Evolutionary conservation across 2,888 invertebrate species (phyloP), one percentile per base, ranked within the genome.

Genomic region (Metellina segmentata): DNA sequence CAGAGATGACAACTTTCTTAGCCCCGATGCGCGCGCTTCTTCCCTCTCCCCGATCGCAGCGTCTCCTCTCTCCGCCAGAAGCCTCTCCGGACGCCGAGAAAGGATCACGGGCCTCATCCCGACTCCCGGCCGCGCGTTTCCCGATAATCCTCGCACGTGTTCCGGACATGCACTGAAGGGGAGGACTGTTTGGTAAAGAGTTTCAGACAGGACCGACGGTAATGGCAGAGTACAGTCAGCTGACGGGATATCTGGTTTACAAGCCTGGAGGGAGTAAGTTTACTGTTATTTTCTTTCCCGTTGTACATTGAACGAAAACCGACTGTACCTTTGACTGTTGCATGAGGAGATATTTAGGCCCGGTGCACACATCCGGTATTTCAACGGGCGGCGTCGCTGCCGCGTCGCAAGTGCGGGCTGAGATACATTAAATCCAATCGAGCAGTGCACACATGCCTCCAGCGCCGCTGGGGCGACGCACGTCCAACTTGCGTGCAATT

Each of bases 261-360:
- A 89, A 85, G 48, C 79, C 85, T 0, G 89, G 89, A 6, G 89
- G 89, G 70, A 85, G 89, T 89, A 72, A 89, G 89, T 89, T 81
- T 74, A 53, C 7, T 53, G 2, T 61, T 61, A 13, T 61, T 1
- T 0, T 61, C 13, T n/a, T n/a, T n/a, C n/a, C n/a, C n/a, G n/a
- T n/a, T n/a, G n/a, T n/a, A n/a, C n/a, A n/a, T n/a, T n/a, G n/a
- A n/a, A n/a, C n/a, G n/a, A n/a, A n/a, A n/a, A n/a, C n/a, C n/a
- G n/a, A n/a, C n/a, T n/a, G n/a, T n/a, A n/a, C n/a, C n/a, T n/a
- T n/a, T n/a, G n/a, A n/a, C n/a, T n/a, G n/a, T n/a, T n/a, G n/a
- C n/a, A n/a, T 34, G 34, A 34, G 34, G 34, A 34, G 34, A 34
- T n/a, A n/a, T n/a, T n/a, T n/a, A n/a, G n/a, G n/a, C n/a, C n/a